A percentile compares a stretch with the other conserved stretches of the same genome.
These are phyloP conservation scores for Leptinotarsa haldemani DNA, from an alignment of 2,888 invertebrate species.

Conservation along the genomic window DNA sequence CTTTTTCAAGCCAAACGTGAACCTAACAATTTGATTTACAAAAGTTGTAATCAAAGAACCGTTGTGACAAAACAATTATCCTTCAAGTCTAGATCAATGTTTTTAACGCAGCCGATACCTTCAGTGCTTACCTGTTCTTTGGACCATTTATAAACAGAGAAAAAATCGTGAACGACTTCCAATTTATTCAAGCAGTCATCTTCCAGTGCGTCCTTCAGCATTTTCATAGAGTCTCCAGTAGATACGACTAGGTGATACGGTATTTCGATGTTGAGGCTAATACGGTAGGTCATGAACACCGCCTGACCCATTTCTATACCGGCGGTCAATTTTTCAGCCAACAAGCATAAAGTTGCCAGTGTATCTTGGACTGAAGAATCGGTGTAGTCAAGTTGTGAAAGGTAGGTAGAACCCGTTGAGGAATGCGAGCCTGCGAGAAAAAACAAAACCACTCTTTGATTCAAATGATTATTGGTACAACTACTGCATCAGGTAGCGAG, in stretches of 20 bases:
- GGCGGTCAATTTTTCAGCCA: conserved; percentile 68
- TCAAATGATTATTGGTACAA: no score
- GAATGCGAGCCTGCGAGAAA: conserved; percentile 48
- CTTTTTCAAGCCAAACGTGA: background rate
- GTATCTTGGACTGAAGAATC: conserved; percentile 59
- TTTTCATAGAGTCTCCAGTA: conserved; percentile 67
- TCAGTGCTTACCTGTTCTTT: conserved; percentile 63
- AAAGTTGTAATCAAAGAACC: background rate
- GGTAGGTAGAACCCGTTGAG: conserved; percentile 38
- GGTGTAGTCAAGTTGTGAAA: conserved; percentile 43
- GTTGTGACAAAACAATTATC: background rate
- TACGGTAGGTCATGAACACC: conserved; percentile 70
- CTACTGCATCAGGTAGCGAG: no score
- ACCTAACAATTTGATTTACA: background rate
- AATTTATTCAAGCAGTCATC: conserved; percentile 70
- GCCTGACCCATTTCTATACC: conserved; percentile 69
- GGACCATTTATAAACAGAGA: conserved; percentile 69
- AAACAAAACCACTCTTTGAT: conserved; percentile 2
- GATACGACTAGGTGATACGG: conserved; percentile 70
- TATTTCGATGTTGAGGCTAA: conserved; percentile 70
- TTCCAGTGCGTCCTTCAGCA: conserved; percentile 69
- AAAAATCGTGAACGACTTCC: conserved; percentile 72
- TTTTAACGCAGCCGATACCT: no score
- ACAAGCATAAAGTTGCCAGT: conserved; percentile 64
- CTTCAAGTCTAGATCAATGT: no score